Conservation (phyloP, 2,888 invertebrate species). For the Drosophila glabriapex region DNA sequence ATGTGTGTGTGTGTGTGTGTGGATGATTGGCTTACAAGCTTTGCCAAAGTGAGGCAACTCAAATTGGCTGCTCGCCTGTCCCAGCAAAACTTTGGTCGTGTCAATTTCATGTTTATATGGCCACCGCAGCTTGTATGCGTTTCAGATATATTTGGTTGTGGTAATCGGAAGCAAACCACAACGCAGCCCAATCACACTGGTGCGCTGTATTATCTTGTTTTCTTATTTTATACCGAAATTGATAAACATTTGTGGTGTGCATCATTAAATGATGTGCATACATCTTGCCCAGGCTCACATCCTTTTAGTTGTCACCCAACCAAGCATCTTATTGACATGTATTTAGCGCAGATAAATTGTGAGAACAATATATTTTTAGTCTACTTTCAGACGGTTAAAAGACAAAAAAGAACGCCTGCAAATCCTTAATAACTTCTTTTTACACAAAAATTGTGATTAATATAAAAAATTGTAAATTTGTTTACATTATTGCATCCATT, state of each 20-base stretch:
- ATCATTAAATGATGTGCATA: slow-evolving; percentile 21
- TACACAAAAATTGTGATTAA: too few relatives aligned
- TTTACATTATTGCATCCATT: neutral
- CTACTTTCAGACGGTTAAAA: neutral
- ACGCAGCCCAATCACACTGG: slow-evolving; percentile 3
- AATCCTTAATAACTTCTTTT: neutral
- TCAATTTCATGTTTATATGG: slow-evolving; percentile 45
- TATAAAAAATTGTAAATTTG: neutral
- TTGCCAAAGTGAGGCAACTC: slow-evolving; percentile 21
- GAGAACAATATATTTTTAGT: neutral
- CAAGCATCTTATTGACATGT: neutral
- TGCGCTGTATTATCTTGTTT: slow-evolving; percentile 21
- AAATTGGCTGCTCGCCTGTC: slow-evolving; percentile 40
- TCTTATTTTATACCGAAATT: slow-evolving; percentile 18
- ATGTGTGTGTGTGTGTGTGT: slow-evolving; percentile 8
- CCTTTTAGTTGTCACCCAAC: neutral
- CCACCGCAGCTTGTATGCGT: slow-evolving; percentile 9
- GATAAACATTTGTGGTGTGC: slow-evolving; percentile 36
- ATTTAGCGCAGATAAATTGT: neutral
- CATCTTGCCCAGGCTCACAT: neutral
- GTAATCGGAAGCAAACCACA: slow-evolving; percentile 24
- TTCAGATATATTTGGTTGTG: slow-evolving; percentile 25
- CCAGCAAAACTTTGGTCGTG: slow-evolving; percentile 32
- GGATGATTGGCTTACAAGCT: slow-evolving; percentile 39
- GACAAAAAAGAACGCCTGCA: neutral